Conservation (phyloP, 2,797 vertebrate genomes). For the Galaxias olidus region DNA sequence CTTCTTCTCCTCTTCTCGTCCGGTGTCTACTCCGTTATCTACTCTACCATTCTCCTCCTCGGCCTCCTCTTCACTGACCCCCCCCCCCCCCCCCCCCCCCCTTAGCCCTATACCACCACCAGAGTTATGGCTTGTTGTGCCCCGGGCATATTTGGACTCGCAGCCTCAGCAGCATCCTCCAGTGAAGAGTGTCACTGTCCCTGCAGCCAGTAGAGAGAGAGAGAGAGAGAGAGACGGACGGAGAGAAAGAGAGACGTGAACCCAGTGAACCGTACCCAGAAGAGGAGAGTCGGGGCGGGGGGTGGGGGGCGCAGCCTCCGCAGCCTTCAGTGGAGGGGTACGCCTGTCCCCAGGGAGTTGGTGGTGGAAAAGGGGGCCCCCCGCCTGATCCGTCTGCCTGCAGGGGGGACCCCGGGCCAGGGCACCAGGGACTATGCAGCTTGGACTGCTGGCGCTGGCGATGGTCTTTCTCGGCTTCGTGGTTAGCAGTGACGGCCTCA, state of each 20-base stretch:
- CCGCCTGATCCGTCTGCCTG: constrained; percentile 76
- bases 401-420: constrained; percentile 80
- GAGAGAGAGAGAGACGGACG: constrained; percentile 22
- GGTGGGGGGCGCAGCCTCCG: constrained; percentile 60
- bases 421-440: constrained; percentile 94
- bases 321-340: constrained; percentile 59
- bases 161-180: constrained; percentile 69
- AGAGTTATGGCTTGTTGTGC: constrained; percentile 72
- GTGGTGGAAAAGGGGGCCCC: constrained; percentile 64
- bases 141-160: constrained; percentile 73
- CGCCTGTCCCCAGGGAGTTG: constrained; percentile 53
- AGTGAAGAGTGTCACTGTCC: constrained; percentile 45
- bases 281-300: constrained; percentile 36
- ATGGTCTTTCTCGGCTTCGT: constrained; percentile 93
- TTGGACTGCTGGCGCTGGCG: constrained; percentile 87
- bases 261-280: constrained; percentile 24
- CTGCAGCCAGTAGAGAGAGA: constrained; percentile 59
- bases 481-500: constrained; percentile 82
- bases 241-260: constrained; percentile 25
- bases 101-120: constrained; percentile 40
- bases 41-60: constrained; percentile 27
- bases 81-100: constrained; percentile 22
- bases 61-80: too few species aligned
- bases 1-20: constrained; percentile 53
- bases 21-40: constrained; percentile 40